Evolutionary conservation across 2,888 invertebrate genomes (phyloP), one percentile per base, ranked within the genome.

Genomic region (Trypoxylon attenuatum): DNA sequence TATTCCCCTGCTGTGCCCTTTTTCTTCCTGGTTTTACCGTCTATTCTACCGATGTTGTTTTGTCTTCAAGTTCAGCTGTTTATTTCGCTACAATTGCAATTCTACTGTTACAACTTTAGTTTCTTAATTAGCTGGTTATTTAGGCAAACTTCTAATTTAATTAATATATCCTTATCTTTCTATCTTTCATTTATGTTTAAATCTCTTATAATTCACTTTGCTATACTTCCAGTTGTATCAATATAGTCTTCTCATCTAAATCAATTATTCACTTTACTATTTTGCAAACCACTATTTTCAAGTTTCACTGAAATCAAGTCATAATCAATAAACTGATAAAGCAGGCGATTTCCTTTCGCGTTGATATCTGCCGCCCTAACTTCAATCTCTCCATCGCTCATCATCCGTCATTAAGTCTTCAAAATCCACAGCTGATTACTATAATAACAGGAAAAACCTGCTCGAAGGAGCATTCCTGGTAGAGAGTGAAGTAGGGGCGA

Each of bases 391-490:
- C n/a, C n/a, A n/a, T n/a, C n/a, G 13, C 33, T 8, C n/a, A 33
- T 13, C 33, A 10, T 10, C 13, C n/a, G n/a, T 33, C 33, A 33
- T 33, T 33, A 33, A 13, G 10, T 33, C 10, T 0, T 33, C 13
- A 10, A 13, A 33, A 33, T 33, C 33, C 33, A 13, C 5, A 13
- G 10, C 0, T 33, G 33, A 33, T 33, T 33, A 33, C 33, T 33
- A 10, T 33, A 33, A 33, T 33, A 33, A 33, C 4, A 13, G 53
- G 43, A 65, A 54, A 63, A 62, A 69, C 74, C 77, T 73, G 65
- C 65, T 63, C 68, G 71, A 59, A 51, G 62, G 53, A 59, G 57
- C 62, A 59, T 57, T 70, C 66, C 41, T 25, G 39, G 5, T 43
- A 45, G 6, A 13, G n/a, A 33, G 19, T 38, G 49, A 54, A 13